phyloP scores from a whole-genome alignment of 2,888 invertebrate genomes.

The Drosophila anomelani region DNA sequence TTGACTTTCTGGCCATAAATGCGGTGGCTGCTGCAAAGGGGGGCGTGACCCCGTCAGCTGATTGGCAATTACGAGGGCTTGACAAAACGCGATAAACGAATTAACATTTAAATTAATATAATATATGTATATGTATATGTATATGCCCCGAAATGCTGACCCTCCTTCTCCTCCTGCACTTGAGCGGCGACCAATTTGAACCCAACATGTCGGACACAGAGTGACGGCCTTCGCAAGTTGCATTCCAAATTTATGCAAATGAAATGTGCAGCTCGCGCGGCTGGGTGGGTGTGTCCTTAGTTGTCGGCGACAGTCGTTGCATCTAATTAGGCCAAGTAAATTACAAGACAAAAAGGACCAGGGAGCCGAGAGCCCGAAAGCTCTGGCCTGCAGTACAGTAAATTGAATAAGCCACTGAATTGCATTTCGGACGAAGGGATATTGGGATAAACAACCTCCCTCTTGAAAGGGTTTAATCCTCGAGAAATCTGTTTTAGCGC shows the following conservation, averaged over 20 bases:
- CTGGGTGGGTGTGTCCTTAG: conserved; percentile 23
- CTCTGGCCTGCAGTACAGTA: conserved; percentile 21
- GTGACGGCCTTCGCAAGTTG: conserved; percentile 39
- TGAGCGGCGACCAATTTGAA: conserved; percentile 26
- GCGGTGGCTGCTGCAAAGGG: conserved; percentile 3
- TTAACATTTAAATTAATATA: conserved; percentile 78
- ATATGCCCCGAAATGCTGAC: not conserved
- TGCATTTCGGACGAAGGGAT: not conserved
- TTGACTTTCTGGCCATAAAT: conserved; percentile 66
- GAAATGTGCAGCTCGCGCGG: conserved; percentile 22
- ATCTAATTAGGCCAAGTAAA: conserved; percentile 57
- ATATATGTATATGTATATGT: conserved; percentile 42
- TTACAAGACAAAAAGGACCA: conserved; percentile 42
- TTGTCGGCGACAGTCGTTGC: conserved; percentile 41
- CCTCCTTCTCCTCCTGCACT: conserved; percentile 17
- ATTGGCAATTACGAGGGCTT: conserved; percentile 67
- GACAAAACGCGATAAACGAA: conserved; percentile 69
- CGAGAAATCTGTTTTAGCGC: too few species aligned
- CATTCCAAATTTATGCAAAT: conserved; percentile 70
- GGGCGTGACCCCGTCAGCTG: conserved; percentile 44
- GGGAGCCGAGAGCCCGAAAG: conserved; percentile 13
- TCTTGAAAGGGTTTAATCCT: not conserved
- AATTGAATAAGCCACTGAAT: conserved; percentile 35
- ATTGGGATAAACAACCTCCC: not conserved
- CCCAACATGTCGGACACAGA: conserved; percentile 31